A percentile compares a stretch with the other conserved stretches of the same genome.
These are phyloP conservation scores for Papilio polytes DNA, from an alignment of 1,140 invertebrate species.

Conservation along the genomic window DNA sequence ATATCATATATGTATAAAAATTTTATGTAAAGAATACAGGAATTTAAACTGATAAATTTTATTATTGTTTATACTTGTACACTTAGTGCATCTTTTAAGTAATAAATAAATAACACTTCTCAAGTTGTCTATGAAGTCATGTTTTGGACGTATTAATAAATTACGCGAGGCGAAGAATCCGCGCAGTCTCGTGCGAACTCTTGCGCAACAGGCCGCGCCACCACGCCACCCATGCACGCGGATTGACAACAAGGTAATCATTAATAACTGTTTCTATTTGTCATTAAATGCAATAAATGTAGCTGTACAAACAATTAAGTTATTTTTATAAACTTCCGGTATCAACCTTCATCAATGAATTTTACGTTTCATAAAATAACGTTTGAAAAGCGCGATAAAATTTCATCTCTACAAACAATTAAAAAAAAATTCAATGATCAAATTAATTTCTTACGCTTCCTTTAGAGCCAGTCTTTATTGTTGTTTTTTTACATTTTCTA, in stretches of 20 bases:
- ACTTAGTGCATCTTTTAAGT: not conserved
- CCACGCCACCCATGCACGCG: slow-evolving; percentile 44
- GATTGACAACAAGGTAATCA: slow-evolving; percentile 46
- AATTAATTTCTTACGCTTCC: no score
- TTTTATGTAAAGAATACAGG: not conserved
- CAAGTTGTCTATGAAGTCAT: slow-evolving; percentile 48
- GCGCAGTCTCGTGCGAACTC: slow-evolving; percentile 69
- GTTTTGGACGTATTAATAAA: slow-evolving; percentile 74
- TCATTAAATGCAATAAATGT: not conserved
- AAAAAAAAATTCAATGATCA: no score
- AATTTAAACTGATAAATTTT: not conserved
- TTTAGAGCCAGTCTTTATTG: no score
- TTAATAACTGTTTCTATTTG: not conserved
- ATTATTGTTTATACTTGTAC: not conserved
- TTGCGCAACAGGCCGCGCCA: slow-evolving; percentile 72
- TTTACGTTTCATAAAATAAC: no score
- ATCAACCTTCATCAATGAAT: no score
- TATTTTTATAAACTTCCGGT: not conserved
- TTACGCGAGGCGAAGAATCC: slow-evolving; percentile 67
- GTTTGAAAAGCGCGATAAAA: no score
- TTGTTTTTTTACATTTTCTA: no score
- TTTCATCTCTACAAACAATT: no score
- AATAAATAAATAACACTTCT: slow-evolving; percentile 18
- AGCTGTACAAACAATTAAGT: not conserved
- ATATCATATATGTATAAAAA: not conserved